Evolutionary conservation across 2,888 invertebrate species (phyloP).

Genomic region (Calliopum simillimum): DNA sequence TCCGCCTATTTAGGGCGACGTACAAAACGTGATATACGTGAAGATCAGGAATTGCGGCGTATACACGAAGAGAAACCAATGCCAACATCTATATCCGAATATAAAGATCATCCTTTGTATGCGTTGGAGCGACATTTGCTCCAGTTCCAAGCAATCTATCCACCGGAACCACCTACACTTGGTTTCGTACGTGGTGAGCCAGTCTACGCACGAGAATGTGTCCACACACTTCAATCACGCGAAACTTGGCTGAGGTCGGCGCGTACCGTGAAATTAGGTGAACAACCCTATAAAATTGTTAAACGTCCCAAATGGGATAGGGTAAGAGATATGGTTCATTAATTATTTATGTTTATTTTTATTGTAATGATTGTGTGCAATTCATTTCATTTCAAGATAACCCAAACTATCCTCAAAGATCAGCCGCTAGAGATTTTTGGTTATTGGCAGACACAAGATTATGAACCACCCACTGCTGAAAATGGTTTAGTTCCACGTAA

Average conservation of each 20-base stretch:
- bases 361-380: neutral
- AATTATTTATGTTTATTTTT: neutral
- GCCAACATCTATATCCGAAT: constrained; percentile 87
- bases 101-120: constrained; percentile 95
- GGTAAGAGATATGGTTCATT: constrained; percentile 68
- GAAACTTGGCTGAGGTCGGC: constrained; percentile 96
- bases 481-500: constrained; percentile 95
- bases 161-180: constrained; percentile 83
- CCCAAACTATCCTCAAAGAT: constrained; percentile 75
- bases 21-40: constrained; percentile 76
- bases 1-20: constrained; percentile 67
- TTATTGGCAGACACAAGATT: constrained; percentile 93
- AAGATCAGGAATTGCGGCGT: constrained; percentile 79
- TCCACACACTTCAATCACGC: constrained; percentile 85
- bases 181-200: constrained; percentile 88
- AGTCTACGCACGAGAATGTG: constrained; percentile 89
- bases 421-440: constrained; percentile 90
- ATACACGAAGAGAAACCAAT: constrained; percentile 87
- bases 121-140: constrained; percentile 88
- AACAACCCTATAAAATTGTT: constrained; percentile 93
- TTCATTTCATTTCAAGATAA: constrained; percentile 46
- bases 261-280: constrained; percentile 84
- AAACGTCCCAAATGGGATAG: constrained; percentile 90
- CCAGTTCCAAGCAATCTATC: constrained; percentile 96
- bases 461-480: constrained; percentile 89